A percentile compares a stretch with the other conserved stretches of the same genome.
Evolutionary conservation across 2,113 vertebrate species (phyloP).

Genomic region (Labeo catla): DNA sequence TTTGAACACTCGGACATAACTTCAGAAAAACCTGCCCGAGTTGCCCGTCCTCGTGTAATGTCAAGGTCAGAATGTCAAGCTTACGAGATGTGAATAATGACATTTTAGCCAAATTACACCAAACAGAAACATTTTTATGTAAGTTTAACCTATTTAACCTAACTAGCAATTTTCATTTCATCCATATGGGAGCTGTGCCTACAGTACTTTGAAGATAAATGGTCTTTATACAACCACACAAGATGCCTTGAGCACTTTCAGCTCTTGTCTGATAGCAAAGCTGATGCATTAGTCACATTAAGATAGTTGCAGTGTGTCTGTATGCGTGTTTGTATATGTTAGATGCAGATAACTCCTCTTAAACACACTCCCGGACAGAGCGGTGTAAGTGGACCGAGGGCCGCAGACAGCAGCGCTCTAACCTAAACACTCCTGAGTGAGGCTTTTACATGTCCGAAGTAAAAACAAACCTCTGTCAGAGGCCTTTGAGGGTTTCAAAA

Average conservation of each 20-base stretch:
- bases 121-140: background rate
- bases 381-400: slow-evolving; percentile 39
- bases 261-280: slow-evolving; percentile 9
- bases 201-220: background rate
- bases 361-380: slow-evolving; percentile 39
- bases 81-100: slow-evolving; percentile 14
- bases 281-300: slow-evolving; percentile 3
- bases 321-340: slow-evolving; percentile 41
- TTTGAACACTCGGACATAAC: slow-evolving; percentile 38
- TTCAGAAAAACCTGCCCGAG: slow-evolving; percentile 26
- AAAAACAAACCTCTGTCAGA: slow-evolving; percentile 68
- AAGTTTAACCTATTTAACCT: background rate
- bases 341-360: slow-evolving; percentile 28
- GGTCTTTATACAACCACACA: slow-evolving; percentile 16
- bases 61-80: slow-evolving; percentile 10
- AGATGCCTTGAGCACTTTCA: background rate
- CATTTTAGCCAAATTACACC: background rate
- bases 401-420: slow-evolving; percentile 44
- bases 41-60: slow-evolving; percentile 1
- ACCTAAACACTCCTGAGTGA: slow-evolving; percentile 71
- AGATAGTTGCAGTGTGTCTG: slow-evolving; percentile 16
- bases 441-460: slow-evolving; percentile 66
- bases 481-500: slow-evolving; percentile 47
- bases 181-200: background rate
- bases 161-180: background rate